Percentiles rank a stretch among this genome's conserved stretches.
Evolutionary conservation across 2,113 vertebrate species (phyloP).

Genomic region (Urocitellus parryii): DNA sequence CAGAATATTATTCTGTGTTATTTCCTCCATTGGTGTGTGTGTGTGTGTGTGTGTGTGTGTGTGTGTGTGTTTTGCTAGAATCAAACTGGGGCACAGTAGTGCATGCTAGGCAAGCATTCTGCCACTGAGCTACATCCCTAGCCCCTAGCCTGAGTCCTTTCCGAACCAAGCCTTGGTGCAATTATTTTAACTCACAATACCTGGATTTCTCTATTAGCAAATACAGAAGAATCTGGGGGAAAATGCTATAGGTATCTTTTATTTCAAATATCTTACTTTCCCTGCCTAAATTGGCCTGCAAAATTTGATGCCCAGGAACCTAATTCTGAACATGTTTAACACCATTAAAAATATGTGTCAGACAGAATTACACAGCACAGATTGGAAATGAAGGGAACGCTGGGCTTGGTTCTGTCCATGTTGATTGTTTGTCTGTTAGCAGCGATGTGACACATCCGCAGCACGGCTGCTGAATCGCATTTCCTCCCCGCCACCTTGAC

Average conservation of each 20-base stretch:
- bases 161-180: neutral
- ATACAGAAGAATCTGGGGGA: neutral
- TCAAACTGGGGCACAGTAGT: no score
- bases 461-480: neutral
- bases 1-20: neutral
- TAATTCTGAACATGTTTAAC: neutral
- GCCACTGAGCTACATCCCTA: no score
- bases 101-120: no score
- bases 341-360: neutral
- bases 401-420: neutral
- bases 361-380: neutral
- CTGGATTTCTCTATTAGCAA: neutral
- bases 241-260: neutral
- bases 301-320: neutral
- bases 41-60: no score
- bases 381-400: neutral
- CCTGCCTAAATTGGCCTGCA: neutral
- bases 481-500: neutral
- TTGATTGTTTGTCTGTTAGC: neutral
- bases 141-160: neutral
- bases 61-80: no score
- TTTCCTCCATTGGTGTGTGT: no score
- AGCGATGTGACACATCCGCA: neutral
- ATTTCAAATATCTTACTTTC: neutral
- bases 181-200: neutral